A percentile compares a stretch with the other conserved stretches of the same genome.
Conservation (phyloP, 2,113 vertebrate genomes). For the Laticauda laticaudata region DNA sequence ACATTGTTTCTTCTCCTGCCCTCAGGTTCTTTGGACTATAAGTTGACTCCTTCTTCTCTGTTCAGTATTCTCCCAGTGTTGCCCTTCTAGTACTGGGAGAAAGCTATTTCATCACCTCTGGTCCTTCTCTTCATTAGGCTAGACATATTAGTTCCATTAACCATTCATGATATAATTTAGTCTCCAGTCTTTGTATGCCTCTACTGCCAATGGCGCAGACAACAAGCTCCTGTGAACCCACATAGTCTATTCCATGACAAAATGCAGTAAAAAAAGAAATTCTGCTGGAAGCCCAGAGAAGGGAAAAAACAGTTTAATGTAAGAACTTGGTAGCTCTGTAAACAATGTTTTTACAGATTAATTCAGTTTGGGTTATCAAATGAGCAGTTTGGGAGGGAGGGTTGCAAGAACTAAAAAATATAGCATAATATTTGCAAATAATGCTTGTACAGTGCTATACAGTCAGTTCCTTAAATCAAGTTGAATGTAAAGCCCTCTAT, state of each 20-base stretch:
- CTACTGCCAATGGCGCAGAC: neutral
- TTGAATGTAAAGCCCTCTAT: constrained; percentile 39
- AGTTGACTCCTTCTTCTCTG: neutral
- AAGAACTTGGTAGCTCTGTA: neutral
- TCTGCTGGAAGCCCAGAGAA: neutral
- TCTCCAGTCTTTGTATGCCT: neutral
- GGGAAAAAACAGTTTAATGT: neutral
- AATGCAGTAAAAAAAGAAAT: neutral
- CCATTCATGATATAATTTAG: neutral
- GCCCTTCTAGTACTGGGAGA: neutral
- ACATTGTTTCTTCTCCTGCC: neutral
- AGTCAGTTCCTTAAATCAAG: constrained; percentile 16
- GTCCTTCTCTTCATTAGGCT: neutral
- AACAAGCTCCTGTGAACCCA: neutral
- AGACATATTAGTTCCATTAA: neutral
- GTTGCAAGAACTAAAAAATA: constrained; percentile 26
- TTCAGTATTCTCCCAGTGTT: neutral
- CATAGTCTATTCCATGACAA: neutral
- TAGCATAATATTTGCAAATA: neutral
- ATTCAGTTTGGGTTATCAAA: neutral
- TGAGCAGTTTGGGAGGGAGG: neutral
- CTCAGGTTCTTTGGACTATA: neutral
- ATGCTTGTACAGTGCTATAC: neutral
- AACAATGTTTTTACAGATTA: neutral
- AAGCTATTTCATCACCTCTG: neutral